Evolutionary conservation across 1,140 invertebrate genomes (phyloP), one percentile per base, ranked within the genome.

Genomic region (Oncopodura yosiiana): DNA sequence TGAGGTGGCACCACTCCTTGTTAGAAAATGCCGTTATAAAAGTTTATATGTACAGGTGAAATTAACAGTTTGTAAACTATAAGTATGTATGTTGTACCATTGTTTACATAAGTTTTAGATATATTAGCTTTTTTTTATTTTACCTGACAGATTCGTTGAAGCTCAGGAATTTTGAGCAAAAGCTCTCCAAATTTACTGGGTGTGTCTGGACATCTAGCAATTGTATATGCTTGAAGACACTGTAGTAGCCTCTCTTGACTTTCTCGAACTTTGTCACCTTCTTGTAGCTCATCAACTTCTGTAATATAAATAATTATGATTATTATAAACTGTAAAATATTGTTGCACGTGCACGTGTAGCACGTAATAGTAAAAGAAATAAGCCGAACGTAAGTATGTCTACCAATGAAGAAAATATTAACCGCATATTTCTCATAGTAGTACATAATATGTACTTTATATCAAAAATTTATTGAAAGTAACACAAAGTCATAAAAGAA

Each of bases 101-200:
- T 58, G 4, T 36, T 12, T 24, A 30, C 42, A 23, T 43, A 24
- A 24, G 19, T 21, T 37, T 29, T 44, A n/a, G n/a, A n/a, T 18
- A 6, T 41, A 26, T 45, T 9, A 30, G 18, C 36, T 34, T 48
- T 56, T 34, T 24, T 9, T 21, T 29, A 53, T 46, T 67, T n/a
- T 68, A 88, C 84, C 76, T 93, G 88, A 73, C 89, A 94, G 58
- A 91, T 92, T 66, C 89, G 77, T 71, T 95, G 88, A 56, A 95
- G 74, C 74, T 96, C 92, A 30, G 92, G 91, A 71, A 96, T 91
- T 62, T 90, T 78, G 43, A 95, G 77, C 51, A 96, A 72, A 12
- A 95, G 74, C 73, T 96, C 91, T 18, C 92, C 92, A 73, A 94
- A 95, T 75, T 95, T 96, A 50, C 87, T 87, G 37, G 88, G 88